Base-by-base conservation (phyloP, 2,797 vertebrate species). In the Megalops cyprinoides region DNA sequence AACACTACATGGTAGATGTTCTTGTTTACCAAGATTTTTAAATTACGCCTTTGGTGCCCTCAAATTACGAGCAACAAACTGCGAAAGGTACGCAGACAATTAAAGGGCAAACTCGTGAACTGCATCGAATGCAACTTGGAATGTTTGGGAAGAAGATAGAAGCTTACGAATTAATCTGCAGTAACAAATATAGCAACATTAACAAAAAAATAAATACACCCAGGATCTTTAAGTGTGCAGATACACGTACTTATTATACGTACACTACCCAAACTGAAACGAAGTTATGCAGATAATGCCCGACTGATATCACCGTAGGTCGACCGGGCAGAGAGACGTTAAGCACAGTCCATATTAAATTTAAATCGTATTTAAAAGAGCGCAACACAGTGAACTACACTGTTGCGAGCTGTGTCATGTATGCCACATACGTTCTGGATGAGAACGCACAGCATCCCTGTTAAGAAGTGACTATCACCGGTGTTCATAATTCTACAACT, bases 381-480 rank as follows among this genome's bases (percentile, higher is more conserved):
- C 20, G 23, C 39, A 39, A 23, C 69, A 73, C 0, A 42, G 7
- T 51, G 37, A 73, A 46, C 69, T 25, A 73, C 42, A 73, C 39
- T 73, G 69, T n/a, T n/a, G 67, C 67, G 1, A 73, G 20, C 34
- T 42, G 12, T 60, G 23, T 44, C 10, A 25, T 34, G 42, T 44
- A 44, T 73, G 37, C 73, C 39, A 73, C n/a, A n/a, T n/a, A n/a
- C 15, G 23, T 39, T 69, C 37, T 73, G 69, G 65, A 25, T 73
- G n/a, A 8, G 48, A 49, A 31, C 28, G 48, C 34, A 20, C 12
- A 42, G 34, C 74, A 20, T 53, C 74, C 71, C 62, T 73, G 39
- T 4, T 3, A 60, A 60, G 23, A 60, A 60, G 20, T 25, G 6
- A 18, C 8, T 2, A 44, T 51, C 49, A 31, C 46, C 20, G 48